These are phyloP conservation scores for Eupithecia exiguata DNA, from an alignment of 2,888 invertebrate species.

Conservation along the genomic window DNA sequence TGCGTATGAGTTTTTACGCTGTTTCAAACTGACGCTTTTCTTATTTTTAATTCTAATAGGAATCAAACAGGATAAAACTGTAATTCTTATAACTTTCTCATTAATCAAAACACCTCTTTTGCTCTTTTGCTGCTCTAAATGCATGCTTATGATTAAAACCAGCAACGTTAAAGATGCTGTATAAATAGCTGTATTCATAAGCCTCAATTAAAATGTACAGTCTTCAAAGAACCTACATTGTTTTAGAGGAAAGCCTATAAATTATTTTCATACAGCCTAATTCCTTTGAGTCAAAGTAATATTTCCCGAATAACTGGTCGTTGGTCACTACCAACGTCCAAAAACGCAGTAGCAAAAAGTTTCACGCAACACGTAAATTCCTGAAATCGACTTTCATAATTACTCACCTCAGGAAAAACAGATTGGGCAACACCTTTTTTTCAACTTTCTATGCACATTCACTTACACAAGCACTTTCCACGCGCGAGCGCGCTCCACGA, in stretches of 20 bases:
- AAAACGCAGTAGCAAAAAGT: conserved; percentile 1
- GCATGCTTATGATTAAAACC: too few species aligned
- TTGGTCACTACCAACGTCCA: too few species aligned
- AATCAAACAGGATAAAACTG: not conserved
- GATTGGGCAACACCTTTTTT: conserved; percentile 48
- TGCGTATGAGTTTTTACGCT: not conserved
- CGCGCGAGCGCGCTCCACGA: conserved; percentile 60
- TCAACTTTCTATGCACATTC: conserved; percentile 50
- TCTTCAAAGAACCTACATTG: not conserved
- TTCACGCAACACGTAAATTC: conserved; percentile 30
- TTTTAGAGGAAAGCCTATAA: not conserved
- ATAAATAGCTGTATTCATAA: not conserved
- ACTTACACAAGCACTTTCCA: conserved; percentile 59
- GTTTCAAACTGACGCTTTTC: not conserved
- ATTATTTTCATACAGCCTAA: not conserved
- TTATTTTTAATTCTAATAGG: not conserved
- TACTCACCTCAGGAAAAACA: conserved; percentile 45
- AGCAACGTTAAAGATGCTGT: not conserved
- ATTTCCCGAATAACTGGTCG: not conserved
- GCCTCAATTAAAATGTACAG: not conserved
- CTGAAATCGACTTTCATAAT: conserved; percentile 42
- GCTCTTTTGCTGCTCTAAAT: too few species aligned
- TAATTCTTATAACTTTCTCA: not conserved
- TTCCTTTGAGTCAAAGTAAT: not conserved
- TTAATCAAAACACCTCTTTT: not conserved